These are phyloP conservation scores for Helicoverpa armigera DNA, from an alignment of 1,140 invertebrate species.

Conservation along the genomic window DNA sequence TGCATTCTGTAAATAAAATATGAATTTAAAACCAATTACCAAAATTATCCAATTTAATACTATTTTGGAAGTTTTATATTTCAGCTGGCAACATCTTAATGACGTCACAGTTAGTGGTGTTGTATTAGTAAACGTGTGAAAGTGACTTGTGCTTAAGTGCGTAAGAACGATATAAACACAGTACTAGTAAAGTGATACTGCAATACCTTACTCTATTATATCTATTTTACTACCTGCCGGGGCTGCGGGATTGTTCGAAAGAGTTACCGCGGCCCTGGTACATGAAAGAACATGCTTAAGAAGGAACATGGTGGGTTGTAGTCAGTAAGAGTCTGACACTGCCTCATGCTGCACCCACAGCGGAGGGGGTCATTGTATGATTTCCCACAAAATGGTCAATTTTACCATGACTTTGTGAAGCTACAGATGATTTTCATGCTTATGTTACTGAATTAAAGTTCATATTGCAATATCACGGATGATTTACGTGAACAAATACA, in stretches of 20 bases:
- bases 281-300: too few relatives aligned
- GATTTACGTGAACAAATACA: slow-evolving; percentile 24
- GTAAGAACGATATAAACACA: slow-evolving; percentile 56
- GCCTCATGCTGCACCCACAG: background rate
- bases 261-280: too few relatives aligned
- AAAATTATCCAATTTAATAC: too few relatives aligned
- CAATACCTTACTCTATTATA: background rate
- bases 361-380: too few relatives aligned
- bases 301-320: too few relatives aligned
- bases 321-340: background rate
- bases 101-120: slow-evolving; percentile 75
- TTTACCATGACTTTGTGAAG: background rate
- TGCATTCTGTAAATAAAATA: too few relatives aligned
- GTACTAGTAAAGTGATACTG: slow-evolving; percentile 30
- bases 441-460: background rate
- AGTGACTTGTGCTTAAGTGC: slow-evolving; percentile 69
- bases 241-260: too few relatives aligned
- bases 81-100: slow-evolving; percentile 47
- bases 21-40: too few relatives aligned
- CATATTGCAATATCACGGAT: slow-evolving; percentile 27
- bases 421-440: background rate
- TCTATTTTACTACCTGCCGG: background rate
- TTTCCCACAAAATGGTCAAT: background rate
- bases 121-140: slow-evolving; percentile 73
- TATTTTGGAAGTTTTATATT: background rate